Evolutionary conservation across 2,888 invertebrate species (phyloP).

Genomic region (Itoplectis maculator): DNA sequence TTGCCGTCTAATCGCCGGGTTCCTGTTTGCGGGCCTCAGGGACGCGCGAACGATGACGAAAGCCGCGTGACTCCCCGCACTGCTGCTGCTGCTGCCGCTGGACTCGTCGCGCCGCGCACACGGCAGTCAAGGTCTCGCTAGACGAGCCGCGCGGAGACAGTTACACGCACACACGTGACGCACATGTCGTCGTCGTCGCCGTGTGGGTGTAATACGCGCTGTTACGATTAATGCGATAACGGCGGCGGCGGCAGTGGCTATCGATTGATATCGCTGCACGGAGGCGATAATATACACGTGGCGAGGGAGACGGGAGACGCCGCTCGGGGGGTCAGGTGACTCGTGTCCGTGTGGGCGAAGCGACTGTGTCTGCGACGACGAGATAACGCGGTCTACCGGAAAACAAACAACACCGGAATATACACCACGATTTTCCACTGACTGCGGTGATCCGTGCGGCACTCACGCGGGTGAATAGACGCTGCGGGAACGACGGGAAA

Average conservation of each 20-base stretch:
- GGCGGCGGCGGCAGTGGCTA: not conserved
- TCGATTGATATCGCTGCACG: not conserved
- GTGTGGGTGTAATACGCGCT: not conserved
- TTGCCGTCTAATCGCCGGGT: constrained; percentile 78
- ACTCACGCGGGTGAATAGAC: no score
- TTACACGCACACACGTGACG: not conserved
- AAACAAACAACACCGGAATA: no score
- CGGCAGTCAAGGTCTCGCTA: constrained; percentile 32
- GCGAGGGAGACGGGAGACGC: no score
- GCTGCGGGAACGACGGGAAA: no score
- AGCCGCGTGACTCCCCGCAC: constrained; percentile 42
- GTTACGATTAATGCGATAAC: constrained; percentile 9
- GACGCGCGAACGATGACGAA: constrained; percentile 49
- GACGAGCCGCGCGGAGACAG: constrained; percentile 11
- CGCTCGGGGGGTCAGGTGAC: no score
- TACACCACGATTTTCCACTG: no score
- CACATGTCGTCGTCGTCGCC: not conserved
- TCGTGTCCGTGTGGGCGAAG: no score
- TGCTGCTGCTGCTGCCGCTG: no score
- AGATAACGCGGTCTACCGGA: no score
- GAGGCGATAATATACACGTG: not conserved
- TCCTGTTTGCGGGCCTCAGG: constrained; percentile 79
- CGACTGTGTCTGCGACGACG: no score
- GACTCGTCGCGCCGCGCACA: not conserved
- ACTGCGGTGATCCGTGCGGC: no score